Base-by-base conservation (phyloP, 2,888 invertebrate species). In the Lycia hirtaria region DNA sequence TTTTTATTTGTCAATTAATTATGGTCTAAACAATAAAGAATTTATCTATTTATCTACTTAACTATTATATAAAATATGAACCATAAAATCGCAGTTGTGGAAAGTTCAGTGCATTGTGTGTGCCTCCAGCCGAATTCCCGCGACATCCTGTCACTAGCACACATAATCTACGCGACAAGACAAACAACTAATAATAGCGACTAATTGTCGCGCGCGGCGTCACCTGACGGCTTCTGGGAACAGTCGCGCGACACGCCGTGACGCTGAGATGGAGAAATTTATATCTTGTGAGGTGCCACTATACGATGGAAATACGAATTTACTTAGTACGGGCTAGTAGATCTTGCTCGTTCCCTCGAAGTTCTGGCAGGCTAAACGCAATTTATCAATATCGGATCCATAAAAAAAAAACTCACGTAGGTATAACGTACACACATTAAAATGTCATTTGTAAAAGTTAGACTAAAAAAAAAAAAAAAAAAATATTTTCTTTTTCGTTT, bases 131-230 rank as follows among this genome's bases (percentile, higher is more conserved):
- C 19, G 52, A 41, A 26, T 15, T 12, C 19, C 41, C 49, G 40
- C 47, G 63, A 43, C 57, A 57, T 63, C 62, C 67, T 61, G 69
- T 72, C 72, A 67, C 63, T 60, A 59, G 61, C 73, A 75, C 72
- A 72, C 69, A 62, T 72, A 71, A 74, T 69, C 67, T 35, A 30
- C 64, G 68, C 65, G 68, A 76, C 71, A 73, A 68, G 73, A 73
- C 72, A 75, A 73, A 74, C 69, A 72, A 76, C 75, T 73, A 79
- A 77, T 79, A 79, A 74, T 73, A 71, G 68, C 73, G 67, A 71
- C 72, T 79, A 78, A 79, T 77, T 75, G 76, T 74, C 61, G 73
- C 66, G 48, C 35, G 51, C 62, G 30, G 50, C 64, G 68, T 12
- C 54, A 54, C 54, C 47, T 54, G 54, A 19, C 22, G 45, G 14